Percentiles rank a stretch among this genome's conserved stretches.
phyloP scores from a whole-genome alignment of 2,113 vertebrate genomes.

The Strix uralensis region DNA sequence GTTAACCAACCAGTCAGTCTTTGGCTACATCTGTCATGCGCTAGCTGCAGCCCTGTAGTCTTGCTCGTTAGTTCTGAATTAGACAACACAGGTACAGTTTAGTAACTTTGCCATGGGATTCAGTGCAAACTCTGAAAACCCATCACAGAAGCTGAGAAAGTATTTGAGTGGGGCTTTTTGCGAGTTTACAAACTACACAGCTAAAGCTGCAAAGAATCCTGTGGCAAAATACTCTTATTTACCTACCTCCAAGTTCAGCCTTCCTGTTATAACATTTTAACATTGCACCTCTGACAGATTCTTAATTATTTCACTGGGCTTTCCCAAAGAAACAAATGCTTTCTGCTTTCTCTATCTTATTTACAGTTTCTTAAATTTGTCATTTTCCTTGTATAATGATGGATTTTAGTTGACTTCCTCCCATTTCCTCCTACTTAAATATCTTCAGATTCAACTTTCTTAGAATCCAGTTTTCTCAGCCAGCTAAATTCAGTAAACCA shows the following conservation, averaged over 20 bases:
- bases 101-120: neutral
- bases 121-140: neutral
- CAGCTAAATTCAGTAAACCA: constrained; percentile 11
- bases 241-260: neutral
- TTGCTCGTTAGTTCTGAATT: neutral
- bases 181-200: neutral
- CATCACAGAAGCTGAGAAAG: neutral
- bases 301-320: neutral
- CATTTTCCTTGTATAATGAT: neutral
- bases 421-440: neutral
- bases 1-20: neutral
- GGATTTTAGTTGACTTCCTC: neutral
- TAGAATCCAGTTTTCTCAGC: neutral
- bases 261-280: neutral
- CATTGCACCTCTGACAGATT: neutral
- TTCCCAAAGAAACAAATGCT: neutral
- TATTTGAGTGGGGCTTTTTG: neutral
- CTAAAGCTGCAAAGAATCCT: neutral
- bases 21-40: accelerated
- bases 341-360: neutral
- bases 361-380: neutral
- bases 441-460: neutral
- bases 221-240: neutral
- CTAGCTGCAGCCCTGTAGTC: neutral
- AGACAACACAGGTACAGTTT: neutral